Evolutionary conservation across 2,113 vertebrate species (phyloP).

Genomic region (Hystrix cristata): DNA sequence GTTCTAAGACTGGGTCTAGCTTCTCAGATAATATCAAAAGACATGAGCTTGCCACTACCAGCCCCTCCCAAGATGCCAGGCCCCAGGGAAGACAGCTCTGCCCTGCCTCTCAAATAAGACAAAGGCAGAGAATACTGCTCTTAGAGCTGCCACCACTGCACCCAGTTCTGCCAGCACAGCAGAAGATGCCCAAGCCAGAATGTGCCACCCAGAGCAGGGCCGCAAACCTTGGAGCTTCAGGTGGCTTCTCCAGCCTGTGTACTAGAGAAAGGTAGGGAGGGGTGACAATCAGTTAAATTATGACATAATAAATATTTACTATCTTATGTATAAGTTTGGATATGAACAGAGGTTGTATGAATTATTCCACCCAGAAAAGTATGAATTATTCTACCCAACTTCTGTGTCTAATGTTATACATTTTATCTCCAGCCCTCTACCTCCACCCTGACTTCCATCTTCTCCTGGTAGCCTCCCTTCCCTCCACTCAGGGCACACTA

Average conservation of each 20-base stretch:
- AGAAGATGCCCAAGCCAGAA: background rate
- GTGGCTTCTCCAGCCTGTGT: background rate
- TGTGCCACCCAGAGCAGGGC: no score
- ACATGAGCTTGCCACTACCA: background rate
- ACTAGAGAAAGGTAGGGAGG: rapidly evolving
- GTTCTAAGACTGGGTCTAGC: no score
- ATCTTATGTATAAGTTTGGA: background rate
- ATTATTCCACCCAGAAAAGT: background rate
- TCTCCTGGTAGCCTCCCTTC: background rate
- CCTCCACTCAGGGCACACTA: background rate
- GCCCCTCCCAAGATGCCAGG: background rate
- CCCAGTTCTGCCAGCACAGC: background rate
- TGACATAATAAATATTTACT: background rate
- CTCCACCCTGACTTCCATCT: background rate
- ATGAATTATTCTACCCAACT: background rate
- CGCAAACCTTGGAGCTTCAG: rapidly evolving
- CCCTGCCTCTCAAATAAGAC: background rate
- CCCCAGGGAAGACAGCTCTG: background rate
- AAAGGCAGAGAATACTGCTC: background rate
- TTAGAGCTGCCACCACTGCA: rapidly evolving
- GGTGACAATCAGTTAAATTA: background rate
- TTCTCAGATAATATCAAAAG: background rate
- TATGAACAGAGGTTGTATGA: background rate
- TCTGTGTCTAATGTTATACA: background rate
- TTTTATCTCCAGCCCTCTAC: background rate